These are phyloP conservation scores for Buphagus erythrorhynchus DNA, from an alignment of 2,797 vertebrate species.

Conservation along the genomic window DNA sequence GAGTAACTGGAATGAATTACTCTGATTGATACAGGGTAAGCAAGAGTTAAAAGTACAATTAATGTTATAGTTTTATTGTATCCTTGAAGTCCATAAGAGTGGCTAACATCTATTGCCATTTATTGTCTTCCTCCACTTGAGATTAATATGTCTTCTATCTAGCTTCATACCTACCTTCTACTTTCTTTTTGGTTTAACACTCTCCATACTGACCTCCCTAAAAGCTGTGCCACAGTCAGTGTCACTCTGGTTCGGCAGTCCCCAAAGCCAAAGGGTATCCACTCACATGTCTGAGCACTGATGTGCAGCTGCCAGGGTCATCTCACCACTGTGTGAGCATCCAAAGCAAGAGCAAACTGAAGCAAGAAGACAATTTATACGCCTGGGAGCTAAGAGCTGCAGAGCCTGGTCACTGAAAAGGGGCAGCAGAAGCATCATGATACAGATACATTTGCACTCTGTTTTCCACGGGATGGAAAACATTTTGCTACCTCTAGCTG, in stretches of 20 bases:
- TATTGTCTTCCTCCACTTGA: constrained; percentile 13
- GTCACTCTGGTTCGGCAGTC: not conserved
- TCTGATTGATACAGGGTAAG: constrained; percentile 36
- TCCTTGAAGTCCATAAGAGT: constrained; percentile 7
- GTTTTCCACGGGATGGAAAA: not conserved
- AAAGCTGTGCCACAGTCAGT: not conserved
- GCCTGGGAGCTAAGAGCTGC: not conserved
- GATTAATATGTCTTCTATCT: not conserved
- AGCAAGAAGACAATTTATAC: not conserved
- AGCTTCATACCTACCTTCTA: not conserved
- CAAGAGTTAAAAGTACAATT: constrained; percentile 61
- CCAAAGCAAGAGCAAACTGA: not conserved
- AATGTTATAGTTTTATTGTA: constrained; percentile 16
- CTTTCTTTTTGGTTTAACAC: not conserved
- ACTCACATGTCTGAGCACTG: not conserved
- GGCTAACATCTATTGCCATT: not conserved
- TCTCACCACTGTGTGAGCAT: not conserved
- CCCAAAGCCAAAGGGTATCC: not conserved
- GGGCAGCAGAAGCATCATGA: not conserved
- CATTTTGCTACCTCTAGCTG: not conserved
- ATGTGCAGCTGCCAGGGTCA: not conserved
- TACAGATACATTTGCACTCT: not conserved
- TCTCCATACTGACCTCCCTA: not conserved
- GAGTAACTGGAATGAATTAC: constrained; percentile 36
- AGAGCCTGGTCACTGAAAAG: not conserved